These are phyloP conservation scores for Perca schrenkii DNA, from an alignment of 2,113 vertebrate genomes.

Conservation along the genomic window DNA sequence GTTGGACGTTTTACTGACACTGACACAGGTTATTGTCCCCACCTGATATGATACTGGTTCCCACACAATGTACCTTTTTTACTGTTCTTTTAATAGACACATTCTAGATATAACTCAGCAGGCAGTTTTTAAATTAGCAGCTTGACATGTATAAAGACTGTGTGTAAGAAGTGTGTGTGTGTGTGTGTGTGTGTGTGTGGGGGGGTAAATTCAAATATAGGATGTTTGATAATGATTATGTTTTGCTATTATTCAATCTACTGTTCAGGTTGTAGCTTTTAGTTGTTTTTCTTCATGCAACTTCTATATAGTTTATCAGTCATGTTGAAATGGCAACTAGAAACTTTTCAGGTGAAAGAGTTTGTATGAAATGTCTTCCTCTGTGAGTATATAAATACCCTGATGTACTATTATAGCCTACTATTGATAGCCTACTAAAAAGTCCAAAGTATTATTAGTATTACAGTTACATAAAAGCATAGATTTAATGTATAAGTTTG, in stretches of 20 bases:
- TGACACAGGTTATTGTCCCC: constrained; percentile 61
- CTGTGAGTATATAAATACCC: neutral
- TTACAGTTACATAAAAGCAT: neutral
- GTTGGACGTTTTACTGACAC: constrained; percentile 63
- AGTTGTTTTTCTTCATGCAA: neutral
- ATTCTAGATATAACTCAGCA: constrained; percentile 55
- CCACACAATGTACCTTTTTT: constrained; percentile 42
- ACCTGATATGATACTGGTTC: constrained; percentile 54
- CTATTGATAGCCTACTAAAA: neutral
- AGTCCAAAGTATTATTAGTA: neutral
- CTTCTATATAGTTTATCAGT: constrained; percentile 6
- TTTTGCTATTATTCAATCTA: neutral
- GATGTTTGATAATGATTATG: neutral
- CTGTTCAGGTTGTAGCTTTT: neutral
- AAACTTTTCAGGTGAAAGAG: neutral
- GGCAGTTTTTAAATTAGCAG: constrained; percentile 58
- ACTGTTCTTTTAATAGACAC: constrained; percentile 63
- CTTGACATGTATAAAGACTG: constrained; percentile 44
- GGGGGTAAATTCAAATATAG: neutral
- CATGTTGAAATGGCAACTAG: neutral
- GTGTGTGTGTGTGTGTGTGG: too few species aligned
- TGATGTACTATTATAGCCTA: neutral
- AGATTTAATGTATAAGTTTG: neutral
- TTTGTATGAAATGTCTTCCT: neutral
- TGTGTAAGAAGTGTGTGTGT: neutral